A percentile compares a stretch with the other conserved stretches of the same genome.
phyloP scores from a whole-genome alignment of 2,113 vertebrate genomes.

The Ochotona princeps region DNA sequence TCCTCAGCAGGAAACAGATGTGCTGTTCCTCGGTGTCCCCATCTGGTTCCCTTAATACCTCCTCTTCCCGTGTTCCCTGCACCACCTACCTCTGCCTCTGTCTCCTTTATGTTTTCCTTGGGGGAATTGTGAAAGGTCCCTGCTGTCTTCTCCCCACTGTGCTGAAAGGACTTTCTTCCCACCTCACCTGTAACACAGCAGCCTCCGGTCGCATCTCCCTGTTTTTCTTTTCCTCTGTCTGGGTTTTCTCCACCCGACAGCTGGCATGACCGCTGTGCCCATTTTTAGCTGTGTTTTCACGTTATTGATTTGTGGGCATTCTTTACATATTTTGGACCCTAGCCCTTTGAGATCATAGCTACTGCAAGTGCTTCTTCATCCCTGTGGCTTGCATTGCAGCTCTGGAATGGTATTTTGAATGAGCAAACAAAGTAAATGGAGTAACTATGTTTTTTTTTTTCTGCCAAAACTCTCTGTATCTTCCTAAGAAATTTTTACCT shows the following conservation, averaged over 20 bases:
- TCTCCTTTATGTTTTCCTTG: neutral
- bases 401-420: neutral
- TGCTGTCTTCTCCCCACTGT: rapidly evolving
- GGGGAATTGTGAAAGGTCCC: neutral
- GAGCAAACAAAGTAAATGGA: neutral
- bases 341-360: neutral
- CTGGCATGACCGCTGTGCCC: neutral
- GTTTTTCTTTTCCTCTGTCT: neutral
- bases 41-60: neutral
- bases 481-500: neutral
- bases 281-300: neutral
- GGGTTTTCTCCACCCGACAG: neutral
- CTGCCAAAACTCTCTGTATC: neutral
- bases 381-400: too few relatives aligned
- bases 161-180: rapidly evolving
- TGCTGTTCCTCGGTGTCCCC: neutral
- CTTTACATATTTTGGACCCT: neutral
- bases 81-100: neutral
- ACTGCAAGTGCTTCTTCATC: neutral
- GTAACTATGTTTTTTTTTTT: too few relatives aligned
- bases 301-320: neutral
- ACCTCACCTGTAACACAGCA: rapidly evolving
- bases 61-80: neutral
- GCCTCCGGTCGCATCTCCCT: rapidly evolving
- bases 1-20: neutral